Base-by-base conservation (phyloP, 2,113 vertebrate genomes). In the Opisthocomus hoazin region DNA sequence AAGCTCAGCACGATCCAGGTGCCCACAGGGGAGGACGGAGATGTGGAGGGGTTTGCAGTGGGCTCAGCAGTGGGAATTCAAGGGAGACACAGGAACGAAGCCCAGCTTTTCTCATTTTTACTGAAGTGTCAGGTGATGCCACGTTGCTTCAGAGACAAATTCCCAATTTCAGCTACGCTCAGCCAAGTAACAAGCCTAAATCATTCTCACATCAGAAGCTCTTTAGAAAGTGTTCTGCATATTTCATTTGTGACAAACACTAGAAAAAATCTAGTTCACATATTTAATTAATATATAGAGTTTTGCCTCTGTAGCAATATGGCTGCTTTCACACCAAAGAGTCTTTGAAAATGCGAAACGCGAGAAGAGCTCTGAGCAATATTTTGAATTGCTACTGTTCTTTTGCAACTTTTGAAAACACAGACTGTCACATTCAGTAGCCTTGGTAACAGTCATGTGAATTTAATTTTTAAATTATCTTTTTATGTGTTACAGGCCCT, bases 301-400 rank as follows among this genome's bases (percentile, higher is more conserved):
- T 32, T 85, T 54, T 87, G 51, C 58, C 73, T 45, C 53, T 51
- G 46, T n/a, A 91, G 90, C 89, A 93, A 60, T 84, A 58, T 46
- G 75, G 82, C 46, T 82, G 56, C 73, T 75, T 95, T 88, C 85
- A 93, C 83, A 95, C 64, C 91, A 93, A 78, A 57, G 82, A 71
- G 74, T 64, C 69, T 75, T 84, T 57, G 73, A 71, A 89, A 94
- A 90, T 39, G 68, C 32, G 70, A 87, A 74, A 80, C 11, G 29
- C 10, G 18, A 80, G 70, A 97, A 53, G 27, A 78, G 87, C 91
- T 91, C 84, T 41, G 60, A 81, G 86, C 66, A 65, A 18, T 63
- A 65, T 34, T 87, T 19, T 74, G 63, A 94, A 65, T 56, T 3
- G 2, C 48, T 79, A 17, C 76, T 56, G 6, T 37, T 71, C 80